phyloP scores from a whole-genome alignment of 2,888 invertebrate genomes.

The Himalopsyche kuldschensis region DNA sequence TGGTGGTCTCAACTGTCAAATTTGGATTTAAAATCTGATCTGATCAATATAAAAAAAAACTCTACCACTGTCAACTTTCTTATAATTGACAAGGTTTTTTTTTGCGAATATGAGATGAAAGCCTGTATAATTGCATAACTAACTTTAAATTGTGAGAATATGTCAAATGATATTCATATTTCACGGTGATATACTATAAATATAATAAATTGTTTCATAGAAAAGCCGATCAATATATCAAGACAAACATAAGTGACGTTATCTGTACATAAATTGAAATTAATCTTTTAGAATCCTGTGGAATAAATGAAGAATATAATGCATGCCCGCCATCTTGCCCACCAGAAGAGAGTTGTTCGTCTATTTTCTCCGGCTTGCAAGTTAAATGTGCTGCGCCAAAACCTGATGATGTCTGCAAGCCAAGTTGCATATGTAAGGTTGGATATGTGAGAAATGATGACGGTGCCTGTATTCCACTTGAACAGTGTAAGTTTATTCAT shows the following conservation, averaged over 20 bases:
- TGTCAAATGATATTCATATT: too few species aligned
- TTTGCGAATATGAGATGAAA: too few species aligned
- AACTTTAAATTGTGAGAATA: too few species aligned
- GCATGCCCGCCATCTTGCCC: not conserved
- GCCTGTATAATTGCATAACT: too few species aligned
- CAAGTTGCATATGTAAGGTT: slow-evolving; percentile 2
- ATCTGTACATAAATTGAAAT: not conserved
- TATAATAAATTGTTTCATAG: too few species aligned
- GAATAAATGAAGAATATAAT: not conserved
- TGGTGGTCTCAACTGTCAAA: too few species aligned
- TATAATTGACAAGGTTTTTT: too few species aligned
- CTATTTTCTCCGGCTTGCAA: not conserved
- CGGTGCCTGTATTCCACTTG: not conserved
- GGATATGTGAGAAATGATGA: slow-evolving; percentile 5
- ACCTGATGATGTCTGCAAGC: not conserved
- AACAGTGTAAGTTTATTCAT: not conserved
- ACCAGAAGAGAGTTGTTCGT: not conserved
- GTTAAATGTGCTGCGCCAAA: not conserved
- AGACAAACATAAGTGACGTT: not conserved
- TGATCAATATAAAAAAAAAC: too few species aligned
- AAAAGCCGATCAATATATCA: too few species aligned
- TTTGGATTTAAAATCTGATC: too few species aligned
- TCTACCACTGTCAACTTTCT: too few species aligned
- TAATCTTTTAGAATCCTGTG: not conserved
- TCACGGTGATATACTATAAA: too few species aligned